Evolutionary conservation across 2,113 vertebrate genomes (phyloP), one percentile per base, ranked within the genome.

Genomic region (Neofelis nebulosa): DNA sequence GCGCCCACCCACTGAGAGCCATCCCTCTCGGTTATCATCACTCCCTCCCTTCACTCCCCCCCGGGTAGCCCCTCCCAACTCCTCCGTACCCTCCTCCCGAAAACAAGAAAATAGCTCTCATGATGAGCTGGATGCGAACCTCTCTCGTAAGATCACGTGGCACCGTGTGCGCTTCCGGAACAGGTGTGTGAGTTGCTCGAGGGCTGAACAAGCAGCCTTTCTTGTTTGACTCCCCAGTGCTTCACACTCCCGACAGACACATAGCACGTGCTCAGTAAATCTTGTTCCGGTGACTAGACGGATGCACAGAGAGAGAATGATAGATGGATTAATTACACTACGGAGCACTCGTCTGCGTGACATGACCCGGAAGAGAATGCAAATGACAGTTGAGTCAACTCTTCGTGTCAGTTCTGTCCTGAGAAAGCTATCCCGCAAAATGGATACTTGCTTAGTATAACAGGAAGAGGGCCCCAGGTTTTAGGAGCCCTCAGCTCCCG

Each of bases 61-160:
- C 68, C 38, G 13, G 1, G 12, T 7, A 89, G 74, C 81, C 71
- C 66, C 52, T 76, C 92, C 18, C n/a, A 21, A 18, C 61, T 85
- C 55, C n/a, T 61, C 36, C 11, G 16, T 61, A 15, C 48, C 80
- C 66, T 94, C 85, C 61, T 65, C 76, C 48, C 55, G 0, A 3
- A 71, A 78, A 95, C 90, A 57, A 27, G 82, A 92, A 97, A 96
- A 63, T 69, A 88, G 45, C 48, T 95, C 31, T 29, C 48, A 69
- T 91, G 41, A 80, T 31, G 19, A 96, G 71, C 65, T 29, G 19
- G 12, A 10, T 38, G 52, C 38, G 81, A 69, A 91, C 38, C 8
- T 81, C 78, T 89, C 29, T 66, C 69, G 21, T 38, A 83, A 80
- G 63, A 71, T 27, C 13, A 1, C 7, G 1, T 33, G 27, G 52